These are phyloP conservation scores for Sphaerophoria taeniata DNA, from an alignment of 2,888 invertebrate species.

Conservation along the genomic window DNA sequence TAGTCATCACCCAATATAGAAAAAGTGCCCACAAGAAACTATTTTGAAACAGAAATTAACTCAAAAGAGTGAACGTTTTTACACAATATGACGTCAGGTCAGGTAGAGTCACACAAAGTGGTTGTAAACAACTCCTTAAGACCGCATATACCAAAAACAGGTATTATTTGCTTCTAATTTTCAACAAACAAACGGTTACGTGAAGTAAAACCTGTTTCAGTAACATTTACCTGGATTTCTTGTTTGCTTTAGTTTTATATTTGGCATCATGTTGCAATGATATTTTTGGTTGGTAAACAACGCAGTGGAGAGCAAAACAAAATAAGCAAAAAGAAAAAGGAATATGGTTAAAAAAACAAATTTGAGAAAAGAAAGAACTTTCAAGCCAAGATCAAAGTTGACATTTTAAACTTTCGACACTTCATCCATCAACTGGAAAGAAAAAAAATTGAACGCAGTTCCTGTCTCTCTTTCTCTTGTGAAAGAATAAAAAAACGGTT, in stretches of 20 bases:
- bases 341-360: neutral
- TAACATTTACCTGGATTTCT: slow-evolving; percentile 46
- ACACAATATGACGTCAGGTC: slow-evolving; percentile 65
- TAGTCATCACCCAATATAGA: slow-evolving; percentile 45
- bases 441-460: too few relatives aligned
- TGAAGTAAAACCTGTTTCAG: slow-evolving; percentile 55
- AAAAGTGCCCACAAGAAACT: slow-evolving; percentile 6
- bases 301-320: slow-evolving; percentile 4
- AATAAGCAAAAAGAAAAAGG: slow-evolving; percentile 10
- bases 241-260: slow-evolving; percentile 14
- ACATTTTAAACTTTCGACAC: slow-evolving; percentile 24
- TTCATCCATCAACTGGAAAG: neutral
- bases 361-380: too few relatives aligned
- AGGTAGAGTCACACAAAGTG: slow-evolving; percentile 10
- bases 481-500: slow-evolving; percentile 6
- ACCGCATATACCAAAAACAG: slow-evolving; percentile 25
- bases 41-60: slow-evolving; percentile 69
- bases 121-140: slow-evolving; percentile 17
- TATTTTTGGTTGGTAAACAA: slow-evolving; percentile 56
- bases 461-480: too few relatives aligned
- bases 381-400: slow-evolving; percentile 22
- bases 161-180: slow-evolving; percentile 28
- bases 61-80: slow-evolving; percentile 69
- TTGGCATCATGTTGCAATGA: slow-evolving; percentile 53
- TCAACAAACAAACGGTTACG: slow-evolving; percentile 51